Percentiles rank a stretch among this genome's conserved stretches.
Evolutionary conservation across 2,888 invertebrate genomes (phyloP).

Genomic region (Acanthosepion pharaonis): DNA sequence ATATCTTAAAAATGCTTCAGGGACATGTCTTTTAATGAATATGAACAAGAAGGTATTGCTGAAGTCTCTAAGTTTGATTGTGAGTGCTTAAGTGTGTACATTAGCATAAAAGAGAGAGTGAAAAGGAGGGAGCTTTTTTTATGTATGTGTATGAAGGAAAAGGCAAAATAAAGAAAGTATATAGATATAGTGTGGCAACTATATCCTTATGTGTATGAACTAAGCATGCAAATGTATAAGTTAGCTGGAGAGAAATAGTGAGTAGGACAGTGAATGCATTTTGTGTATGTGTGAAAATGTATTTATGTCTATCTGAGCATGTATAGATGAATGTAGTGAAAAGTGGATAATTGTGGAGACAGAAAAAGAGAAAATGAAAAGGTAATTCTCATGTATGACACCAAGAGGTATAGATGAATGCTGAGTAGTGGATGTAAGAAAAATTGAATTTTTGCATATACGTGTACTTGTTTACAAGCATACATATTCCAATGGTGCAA

Average conservation of each 20-base stretch:
- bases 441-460: neutral
- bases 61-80: neutral
- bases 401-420: neutral
- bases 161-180: neutral
- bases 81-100: neutral
- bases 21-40: conserved; percentile 10
- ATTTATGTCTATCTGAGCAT: too few relatives aligned
- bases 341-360: too few relatives aligned
- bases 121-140: neutral
- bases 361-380: too few relatives aligned
- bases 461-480: neutral
- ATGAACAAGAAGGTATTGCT: neutral
- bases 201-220: neutral
- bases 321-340: too few relatives aligned
- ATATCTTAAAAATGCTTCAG: conserved; percentile 33
- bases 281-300: too few relatives aligned
- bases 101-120: neutral
- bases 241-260: too few relatives aligned
- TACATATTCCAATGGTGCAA: too few relatives aligned
- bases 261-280: too few relatives aligned
- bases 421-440: neutral
- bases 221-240: too few relatives aligned
- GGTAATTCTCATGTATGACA: too few relatives aligned
- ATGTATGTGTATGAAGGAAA: neutral
- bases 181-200: neutral